phyloP scores from a whole-genome alignment of 2,888 invertebrate genomes.

The Smittia aterrima region DNA sequence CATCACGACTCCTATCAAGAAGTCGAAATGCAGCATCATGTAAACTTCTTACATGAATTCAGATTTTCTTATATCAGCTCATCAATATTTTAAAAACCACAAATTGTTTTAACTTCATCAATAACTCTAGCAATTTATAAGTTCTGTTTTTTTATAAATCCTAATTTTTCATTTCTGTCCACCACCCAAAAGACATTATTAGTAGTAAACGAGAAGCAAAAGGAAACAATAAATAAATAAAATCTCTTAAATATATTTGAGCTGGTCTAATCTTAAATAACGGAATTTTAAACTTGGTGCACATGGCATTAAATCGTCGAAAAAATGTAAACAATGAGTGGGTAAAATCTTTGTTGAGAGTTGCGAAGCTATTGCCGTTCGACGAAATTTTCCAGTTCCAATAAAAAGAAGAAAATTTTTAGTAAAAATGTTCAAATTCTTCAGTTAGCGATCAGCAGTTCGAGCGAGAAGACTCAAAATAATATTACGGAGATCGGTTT shows the following conservation, averaged over 20 bases:
- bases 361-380: too few species aligned
- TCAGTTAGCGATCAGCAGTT: too few species aligned
- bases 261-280: not conserved
- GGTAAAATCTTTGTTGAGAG: too few species aligned
- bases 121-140: not conserved
- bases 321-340: too few species aligned
- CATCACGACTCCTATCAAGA: constrained; percentile 11
- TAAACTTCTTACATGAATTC: not conserved
- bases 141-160: not conserved
- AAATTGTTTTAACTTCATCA: not conserved
- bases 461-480: too few species aligned
- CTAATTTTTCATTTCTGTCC: not conserved
- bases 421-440: too few species aligned
- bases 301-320: too few species aligned
- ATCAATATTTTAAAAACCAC: not conserved
- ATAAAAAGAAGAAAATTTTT: too few species aligned
- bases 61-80: not conserved
- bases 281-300: too few species aligned
- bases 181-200: not conserved
- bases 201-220: not conserved
- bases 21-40: constrained; percentile 15
- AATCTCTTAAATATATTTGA: not conserved
- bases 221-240: not conserved
- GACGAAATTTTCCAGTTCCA: too few species aligned
- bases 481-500: too few species aligned